These are phyloP conservation scores for Aethes cnicana DNA, from an alignment of 2,888 invertebrate species.

Conservation along the genomic window DNA sequence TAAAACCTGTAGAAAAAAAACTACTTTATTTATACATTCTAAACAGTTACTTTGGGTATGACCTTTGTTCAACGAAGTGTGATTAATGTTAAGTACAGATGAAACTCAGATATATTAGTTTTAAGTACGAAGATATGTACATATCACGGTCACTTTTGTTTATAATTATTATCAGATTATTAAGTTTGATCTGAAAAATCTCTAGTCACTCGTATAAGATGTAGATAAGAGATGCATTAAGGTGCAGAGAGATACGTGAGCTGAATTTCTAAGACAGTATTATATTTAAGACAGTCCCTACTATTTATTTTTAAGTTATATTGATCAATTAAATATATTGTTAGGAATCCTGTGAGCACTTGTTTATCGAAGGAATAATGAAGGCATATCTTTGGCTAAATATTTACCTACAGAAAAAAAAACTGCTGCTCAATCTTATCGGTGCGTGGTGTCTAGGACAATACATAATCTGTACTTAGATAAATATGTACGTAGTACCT, in stretches of 20 bases:
- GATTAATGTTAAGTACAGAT: neutral
- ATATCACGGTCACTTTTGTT: constrained; percentile 20
- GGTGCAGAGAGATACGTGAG: constrained; percentile 4
- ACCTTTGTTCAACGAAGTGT: constrained; percentile 24
- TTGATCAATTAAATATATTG: neutral
- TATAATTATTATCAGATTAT: constrained; percentile 8
- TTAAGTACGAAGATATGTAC: constrained; percentile 13
- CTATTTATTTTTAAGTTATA: constrained; percentile 11
- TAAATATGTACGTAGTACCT: constrained; percentile 6
- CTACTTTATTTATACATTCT: constrained; percentile 2
- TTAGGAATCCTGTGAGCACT: constrained; percentile 1
- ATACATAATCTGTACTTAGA: constrained; percentile 26
- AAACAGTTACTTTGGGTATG: neutral
- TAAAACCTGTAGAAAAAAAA: constrained; percentile 3
- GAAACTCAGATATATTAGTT: constrained; percentile 3
- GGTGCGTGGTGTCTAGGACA: constrained; percentile 16
- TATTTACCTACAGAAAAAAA: neutral
- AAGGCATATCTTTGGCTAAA: constrained; percentile 18
- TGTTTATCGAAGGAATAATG: constrained; percentile 18
- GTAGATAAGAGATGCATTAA: constrained; percentile 11
- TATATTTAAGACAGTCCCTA: constrained; percentile 15
- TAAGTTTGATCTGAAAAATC: constrained; percentile 6
- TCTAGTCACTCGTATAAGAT: constrained; percentile 26
- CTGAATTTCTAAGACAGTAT: constrained; percentile 24
- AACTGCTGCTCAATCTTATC: neutral